These are phyloP conservation scores for Tenebrosternarchus preto DNA, from an alignment of 2,113 vertebrate genomes.

Conservation along the genomic window DNA sequence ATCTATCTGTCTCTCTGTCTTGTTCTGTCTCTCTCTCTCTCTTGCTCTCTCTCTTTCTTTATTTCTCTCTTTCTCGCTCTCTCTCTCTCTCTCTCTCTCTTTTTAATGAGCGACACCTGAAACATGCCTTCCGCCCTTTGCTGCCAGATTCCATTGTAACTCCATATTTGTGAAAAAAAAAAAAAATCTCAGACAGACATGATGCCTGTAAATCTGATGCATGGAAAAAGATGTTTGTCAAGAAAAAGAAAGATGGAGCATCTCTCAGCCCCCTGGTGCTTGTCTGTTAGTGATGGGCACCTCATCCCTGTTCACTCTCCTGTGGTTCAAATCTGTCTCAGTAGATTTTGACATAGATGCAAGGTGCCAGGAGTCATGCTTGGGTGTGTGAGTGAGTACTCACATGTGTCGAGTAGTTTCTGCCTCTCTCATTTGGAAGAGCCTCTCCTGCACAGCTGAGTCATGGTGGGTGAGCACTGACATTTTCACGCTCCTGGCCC, in stretches of 20 bases:
- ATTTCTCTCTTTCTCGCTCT: background rate
- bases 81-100: background rate
- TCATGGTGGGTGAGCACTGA: conserved; percentile 49
- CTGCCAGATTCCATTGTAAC: conserved; percentile 2
- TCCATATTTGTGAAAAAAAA: background rate
- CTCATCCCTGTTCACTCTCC: background rate
- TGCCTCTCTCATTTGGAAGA: conserved; percentile 48
- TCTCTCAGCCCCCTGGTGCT: background rate
- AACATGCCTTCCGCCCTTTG: conserved; percentile 1
- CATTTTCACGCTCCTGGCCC: conserved; percentile 47
- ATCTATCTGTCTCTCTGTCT: background rate
- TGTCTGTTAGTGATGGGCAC: background rate
- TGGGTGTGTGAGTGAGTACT: conserved; percentile 10
- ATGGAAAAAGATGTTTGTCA: background rate
- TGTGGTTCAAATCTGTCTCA: conserved; percentile 19
- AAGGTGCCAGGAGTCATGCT: conserved; percentile 11
- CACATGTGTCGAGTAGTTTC: conserved; percentile 35
- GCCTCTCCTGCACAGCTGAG: conserved; percentile 38
- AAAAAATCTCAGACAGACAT: background rate
- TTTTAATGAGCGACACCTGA: conserved; percentile 22
- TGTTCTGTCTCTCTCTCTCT: too few relatives aligned
- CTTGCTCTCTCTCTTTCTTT: background rate
- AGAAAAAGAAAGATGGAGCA: background rate
- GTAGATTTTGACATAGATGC: conserved; percentile 24
- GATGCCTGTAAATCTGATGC: background rate